Evolutionary conservation across 1,140 invertebrate genomes (phyloP).

Genomic region (Drosophila willistoni): DNA sequence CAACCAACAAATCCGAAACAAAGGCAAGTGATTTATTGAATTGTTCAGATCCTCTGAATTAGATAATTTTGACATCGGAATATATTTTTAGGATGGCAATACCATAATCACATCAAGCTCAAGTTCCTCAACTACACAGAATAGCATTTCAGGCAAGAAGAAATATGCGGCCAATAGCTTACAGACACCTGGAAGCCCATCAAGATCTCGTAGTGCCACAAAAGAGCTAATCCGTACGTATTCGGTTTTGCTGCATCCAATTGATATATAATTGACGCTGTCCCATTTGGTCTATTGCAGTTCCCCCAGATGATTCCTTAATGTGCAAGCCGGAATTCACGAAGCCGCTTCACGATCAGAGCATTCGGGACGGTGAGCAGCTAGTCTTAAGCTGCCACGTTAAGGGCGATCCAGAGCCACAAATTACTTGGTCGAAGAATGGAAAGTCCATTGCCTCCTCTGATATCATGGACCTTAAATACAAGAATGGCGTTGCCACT

Average conservation of each 20-base stretch:
- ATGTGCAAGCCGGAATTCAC: slow-evolving; percentile 94
- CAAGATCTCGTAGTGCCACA: slow-evolving; percentile 92
- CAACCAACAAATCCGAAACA: slow-evolving; percentile 30
- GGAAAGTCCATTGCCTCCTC: slow-evolving; percentile 89
- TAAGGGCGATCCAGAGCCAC: slow-evolving; percentile 95
- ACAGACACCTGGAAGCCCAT: slow-evolving; percentile 89
- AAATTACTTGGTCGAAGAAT: slow-evolving; percentile 93
- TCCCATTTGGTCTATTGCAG: slow-evolving; percentile 79
- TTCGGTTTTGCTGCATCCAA: not conserved
- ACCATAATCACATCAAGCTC: slow-evolving; percentile 30
- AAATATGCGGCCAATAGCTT: slow-evolving; percentile 91
- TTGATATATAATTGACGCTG: no score
- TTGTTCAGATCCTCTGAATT: not conserved
- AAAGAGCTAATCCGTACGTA: slow-evolving; percentile 94
- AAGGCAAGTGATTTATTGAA: slow-evolving; percentile 15
- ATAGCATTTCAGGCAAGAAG: slow-evolving; percentile 73
- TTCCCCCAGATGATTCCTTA: slow-evolving; percentile 91
- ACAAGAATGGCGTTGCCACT: slow-evolving; percentile 93
- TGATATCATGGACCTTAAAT: slow-evolving; percentile 95
- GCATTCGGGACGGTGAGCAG: slow-evolving; percentile 92
- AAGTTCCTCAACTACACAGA: slow-evolving; percentile 59
- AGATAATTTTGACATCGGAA: not conserved
- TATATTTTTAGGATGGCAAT: slow-evolving; percentile 43
- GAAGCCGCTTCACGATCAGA: slow-evolving; percentile 87
- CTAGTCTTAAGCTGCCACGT: slow-evolving; percentile 91